A percentile compares a stretch with the other conserved stretches of the same genome.
Evolutionary conservation across 30 jellyfish, hydroid and myxozoan species (phyloP).

Genomic region (Aurelia sp.): DNA sequence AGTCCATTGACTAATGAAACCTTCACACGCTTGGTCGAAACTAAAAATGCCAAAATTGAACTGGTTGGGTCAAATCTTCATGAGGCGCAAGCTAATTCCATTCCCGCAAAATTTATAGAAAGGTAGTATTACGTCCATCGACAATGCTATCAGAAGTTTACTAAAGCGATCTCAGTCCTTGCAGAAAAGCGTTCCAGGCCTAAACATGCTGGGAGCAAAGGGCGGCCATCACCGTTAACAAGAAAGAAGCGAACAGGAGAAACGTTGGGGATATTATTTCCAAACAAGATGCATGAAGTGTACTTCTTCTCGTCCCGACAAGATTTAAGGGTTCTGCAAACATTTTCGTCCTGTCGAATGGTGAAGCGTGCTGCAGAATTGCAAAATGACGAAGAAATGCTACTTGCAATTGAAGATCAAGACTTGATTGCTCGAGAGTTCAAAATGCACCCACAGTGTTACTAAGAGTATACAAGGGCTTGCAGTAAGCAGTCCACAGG

Average conservation of each 20-base stretch:
- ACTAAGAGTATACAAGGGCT: too few species aligned
- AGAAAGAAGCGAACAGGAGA: conserved; percentile 3
- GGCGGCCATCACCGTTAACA: too few species aligned
- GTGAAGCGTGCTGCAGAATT: conserved; percentile 52
- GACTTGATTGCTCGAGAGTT: too few species aligned
- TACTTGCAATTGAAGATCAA: not conserved
- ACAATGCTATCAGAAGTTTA: conserved; percentile 13
- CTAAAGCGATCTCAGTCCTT: conserved; percentile 24
- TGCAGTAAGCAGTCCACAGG: too few species aligned
- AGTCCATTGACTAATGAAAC: too few species aligned
- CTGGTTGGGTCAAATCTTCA: too few species aligned
- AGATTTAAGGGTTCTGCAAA: conserved; percentile 30
- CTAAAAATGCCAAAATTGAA: too few species aligned
- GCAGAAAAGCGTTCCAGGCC: conserved; percentile 30
- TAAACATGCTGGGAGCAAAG: not conserved
- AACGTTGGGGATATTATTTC: conserved; percentile 14
- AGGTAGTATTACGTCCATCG: conserved; percentile 5
- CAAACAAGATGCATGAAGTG: conserved; percentile 46
- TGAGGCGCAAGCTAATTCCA: too few species aligned
- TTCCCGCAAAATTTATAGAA: too few species aligned
- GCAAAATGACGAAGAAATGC: conserved; percentile 26
- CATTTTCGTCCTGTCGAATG: conserved; percentile 25
- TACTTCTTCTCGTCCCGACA: conserved; percentile 23
- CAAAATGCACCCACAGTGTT: too few species aligned
- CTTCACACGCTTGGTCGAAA: too few species aligned